Evolutionary conservation across 2,888 invertebrate species (phyloP), one percentile per base, ranked within the genome.

Genomic region (Lithophane leautieri): DNA sequence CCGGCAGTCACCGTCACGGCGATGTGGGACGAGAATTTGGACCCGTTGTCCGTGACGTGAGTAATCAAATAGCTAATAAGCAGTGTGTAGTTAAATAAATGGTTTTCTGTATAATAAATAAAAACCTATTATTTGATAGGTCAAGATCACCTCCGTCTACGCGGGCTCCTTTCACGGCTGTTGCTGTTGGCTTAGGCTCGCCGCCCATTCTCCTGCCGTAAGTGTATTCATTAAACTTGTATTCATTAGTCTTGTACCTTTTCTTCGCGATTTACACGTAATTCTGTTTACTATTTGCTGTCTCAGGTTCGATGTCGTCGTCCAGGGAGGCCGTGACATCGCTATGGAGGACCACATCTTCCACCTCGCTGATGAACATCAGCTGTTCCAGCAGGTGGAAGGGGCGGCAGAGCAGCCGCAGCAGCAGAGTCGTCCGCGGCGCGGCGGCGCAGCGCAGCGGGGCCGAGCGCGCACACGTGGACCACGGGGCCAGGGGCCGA

Each of bases 281-380:
- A 22, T 61, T 6, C 8, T 62, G 22, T 52, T 22, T 22, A 54
- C 52, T 54, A 40, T 40, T 14, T n/a, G 1, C 9, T n/a, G n/a
- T 62, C 14, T 62, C n/a, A 62, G 62, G n/a, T n/a, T 16, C n/a
- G 54, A 54, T 54, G 54, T 54, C 54, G n/a, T 54, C n/a, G n/a
- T 42, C n/a, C n/a, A 62, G 50, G 19, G 8, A 8, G 19, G 2
- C 50, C 19, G 19, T n/a, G 62, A 42, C 62, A 11, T 28, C 19
- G 11, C 28, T 28, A 62, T 42, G 40, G 40, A 22, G 12, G 61
- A 56, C 7, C 34, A 40, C 34, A 14, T 14, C 14, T 34, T 22
- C 12, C 61, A 40, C 61, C 22, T 61, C 22, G 40, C 61, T 40
- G 40, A 61, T 61, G 61, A 61, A 61, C 61, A 61, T n/a, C 40